These are phyloP conservation scores for Lutra lutra DNA, from an alignment of 2,797 vertebrate species.

Conservation along the genomic window DNA sequence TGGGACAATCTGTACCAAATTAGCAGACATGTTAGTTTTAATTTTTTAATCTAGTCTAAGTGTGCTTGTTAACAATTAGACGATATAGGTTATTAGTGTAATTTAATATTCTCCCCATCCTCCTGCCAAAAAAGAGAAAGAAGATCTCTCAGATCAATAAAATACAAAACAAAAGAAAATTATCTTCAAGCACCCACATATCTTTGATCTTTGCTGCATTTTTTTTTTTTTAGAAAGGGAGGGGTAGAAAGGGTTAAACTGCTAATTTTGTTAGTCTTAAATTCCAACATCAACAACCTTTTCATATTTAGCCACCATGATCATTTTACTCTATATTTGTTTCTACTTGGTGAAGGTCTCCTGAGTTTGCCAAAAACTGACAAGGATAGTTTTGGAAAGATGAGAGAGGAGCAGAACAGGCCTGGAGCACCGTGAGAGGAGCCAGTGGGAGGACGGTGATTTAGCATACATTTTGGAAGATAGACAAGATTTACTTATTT, in stretches of 20 bases:
- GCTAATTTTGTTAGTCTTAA: conserved; percentile 50
- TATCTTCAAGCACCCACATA: not conserved
- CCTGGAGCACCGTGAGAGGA: accelerated
- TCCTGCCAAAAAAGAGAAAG: not conserved
- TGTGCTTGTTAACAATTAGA: not conserved
- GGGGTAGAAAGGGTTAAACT: not conserved
- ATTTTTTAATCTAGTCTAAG: not conserved
- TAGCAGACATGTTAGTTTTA: conserved; percentile 54
- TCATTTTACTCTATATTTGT: conserved; percentile 12
- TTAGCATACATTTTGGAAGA: not conserved
- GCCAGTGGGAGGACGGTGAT: not conserved
- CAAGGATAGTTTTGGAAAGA: not conserved
- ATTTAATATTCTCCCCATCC: not conserved
- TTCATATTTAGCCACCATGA: not conserved
- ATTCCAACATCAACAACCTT: not conserved
- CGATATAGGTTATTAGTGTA: not conserved
- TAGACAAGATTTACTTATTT: conserved; percentile 34
- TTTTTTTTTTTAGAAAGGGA: not conserved
- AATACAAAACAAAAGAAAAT: not conserved
- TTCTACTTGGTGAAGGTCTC: not conserved
- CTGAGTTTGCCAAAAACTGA: not conserved
- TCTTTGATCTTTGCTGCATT: not conserved
- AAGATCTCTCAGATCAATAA: not conserved
- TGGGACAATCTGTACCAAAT: conserved; percentile 28
- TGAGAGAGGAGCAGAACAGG: not conserved